Percentiles rank a stretch among this genome's conserved stretches.
Evolutionary conservation across 2,113 vertebrate genomes (phyloP).

Genomic region (Phyllostomus discolor): DNA sequence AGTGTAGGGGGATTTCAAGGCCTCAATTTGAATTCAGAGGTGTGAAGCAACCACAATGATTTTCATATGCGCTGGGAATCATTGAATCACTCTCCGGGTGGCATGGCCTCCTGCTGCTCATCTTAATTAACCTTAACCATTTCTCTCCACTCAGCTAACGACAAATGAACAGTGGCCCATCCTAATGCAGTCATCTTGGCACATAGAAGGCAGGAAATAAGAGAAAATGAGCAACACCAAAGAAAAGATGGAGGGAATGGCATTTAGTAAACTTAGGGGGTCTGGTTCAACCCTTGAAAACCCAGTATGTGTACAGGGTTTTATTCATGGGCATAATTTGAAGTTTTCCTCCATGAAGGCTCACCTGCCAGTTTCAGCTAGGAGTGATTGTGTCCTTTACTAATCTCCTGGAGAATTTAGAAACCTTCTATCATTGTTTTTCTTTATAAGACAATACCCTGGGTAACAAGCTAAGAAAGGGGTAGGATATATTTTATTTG

Average conservation of each 20-base stretch:
- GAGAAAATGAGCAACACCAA: background rate
- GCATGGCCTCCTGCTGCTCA: background rate
- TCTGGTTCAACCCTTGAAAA: background rate
- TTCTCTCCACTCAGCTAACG: background rate
- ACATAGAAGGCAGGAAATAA: background rate
- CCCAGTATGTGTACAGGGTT: background rate
- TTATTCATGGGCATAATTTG: background rate
- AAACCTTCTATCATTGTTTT: background rate
- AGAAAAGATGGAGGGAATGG: background rate
- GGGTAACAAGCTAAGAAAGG: background rate
- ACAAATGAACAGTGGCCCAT: background rate
- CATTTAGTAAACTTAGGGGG: background rate
- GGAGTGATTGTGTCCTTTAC: background rate
- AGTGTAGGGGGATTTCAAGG: background rate
- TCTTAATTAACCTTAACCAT: background rate
- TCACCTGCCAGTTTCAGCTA: background rate
- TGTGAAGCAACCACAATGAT: background rate
- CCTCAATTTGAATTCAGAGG: background rate
- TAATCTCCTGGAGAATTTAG: background rate
- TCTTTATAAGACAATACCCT: background rate
- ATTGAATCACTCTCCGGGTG: constrained; percentile 3
- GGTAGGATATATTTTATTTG: background rate
- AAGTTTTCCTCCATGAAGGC: background rate
- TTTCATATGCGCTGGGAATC: background rate
- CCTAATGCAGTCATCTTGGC: background rate